Evolutionary conservation across 53 echinoderm and acorn worm genomes (phyloP).

Genomic region (Arbacia lixula): DNA sequence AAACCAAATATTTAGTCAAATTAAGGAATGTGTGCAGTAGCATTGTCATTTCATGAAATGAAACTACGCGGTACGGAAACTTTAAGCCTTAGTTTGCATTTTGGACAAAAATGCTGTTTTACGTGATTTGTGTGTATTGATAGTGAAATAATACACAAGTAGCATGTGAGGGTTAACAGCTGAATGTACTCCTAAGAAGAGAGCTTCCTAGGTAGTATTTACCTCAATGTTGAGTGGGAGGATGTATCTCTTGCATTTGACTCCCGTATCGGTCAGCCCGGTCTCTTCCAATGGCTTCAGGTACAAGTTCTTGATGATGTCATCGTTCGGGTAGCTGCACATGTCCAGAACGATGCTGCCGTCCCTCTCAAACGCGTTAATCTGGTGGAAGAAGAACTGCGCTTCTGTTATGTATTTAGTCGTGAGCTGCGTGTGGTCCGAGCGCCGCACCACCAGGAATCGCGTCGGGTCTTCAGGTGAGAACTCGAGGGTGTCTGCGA

Average conservation of each 20-base stretch:
- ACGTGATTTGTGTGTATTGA: too few species aligned
- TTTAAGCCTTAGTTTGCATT: too few species aligned
- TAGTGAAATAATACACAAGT: too few species aligned
- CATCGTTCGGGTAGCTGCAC: conserved; percentile 54
- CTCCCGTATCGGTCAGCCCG: not conserved
- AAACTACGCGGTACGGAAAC: too few species aligned
- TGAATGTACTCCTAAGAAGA: too few species aligned
- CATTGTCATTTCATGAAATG: too few species aligned
- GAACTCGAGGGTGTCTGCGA: conserved; percentile 55
- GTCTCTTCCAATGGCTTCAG: conserved; percentile 16
- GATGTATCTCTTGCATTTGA: conserved; percentile 62
- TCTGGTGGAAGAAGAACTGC: conserved; percentile 67
- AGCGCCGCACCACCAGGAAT: conserved; percentile 61
- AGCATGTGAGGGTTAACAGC: too few species aligned
- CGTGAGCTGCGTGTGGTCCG: conserved; percentile 22
- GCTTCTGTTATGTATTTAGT: conserved; percentile 63
- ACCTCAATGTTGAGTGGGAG: conserved; percentile 78
- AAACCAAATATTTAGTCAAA: too few species aligned
- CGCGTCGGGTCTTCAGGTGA: conserved; percentile 57
- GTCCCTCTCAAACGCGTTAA: conserved; percentile 67
- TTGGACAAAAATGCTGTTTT: too few species aligned
- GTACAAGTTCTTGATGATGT: conserved; percentile 55
- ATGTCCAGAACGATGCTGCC: conserved; percentile 66
- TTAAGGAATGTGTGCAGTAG: too few species aligned
- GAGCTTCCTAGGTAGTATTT: too few species aligned